Base-by-base conservation (phyloP, 2,113 vertebrate genomes). In the Calidris pygmaea region DNA sequence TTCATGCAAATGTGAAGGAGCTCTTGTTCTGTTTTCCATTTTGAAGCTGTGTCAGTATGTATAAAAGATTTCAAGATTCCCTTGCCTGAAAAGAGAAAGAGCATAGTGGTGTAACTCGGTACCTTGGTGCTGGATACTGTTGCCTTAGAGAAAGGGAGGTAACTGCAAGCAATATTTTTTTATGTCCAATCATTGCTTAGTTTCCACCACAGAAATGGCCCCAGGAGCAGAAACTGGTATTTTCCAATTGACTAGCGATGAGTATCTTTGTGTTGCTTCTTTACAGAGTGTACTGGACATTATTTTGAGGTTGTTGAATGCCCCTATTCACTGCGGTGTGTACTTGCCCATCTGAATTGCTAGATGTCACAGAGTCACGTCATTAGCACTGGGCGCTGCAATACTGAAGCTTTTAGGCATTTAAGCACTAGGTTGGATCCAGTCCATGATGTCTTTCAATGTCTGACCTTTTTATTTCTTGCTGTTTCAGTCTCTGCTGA, bases 391-490 rank as follows among this genome's bases (percentile, higher is more conserved):
- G 60, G 23, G 2, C 56, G 23, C 58, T 86, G 65, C 24, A 74
- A 26, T 56, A 35, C 35, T 68, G 27, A 91, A 68, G 32, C 20
- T 75, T 95, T 77, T 71, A 85, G 35, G 14, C 66, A 60, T 60
- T 76, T 91, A 60, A 72, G 13, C 8, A 5, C 74, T 82, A 89
- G 34, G 75, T 20, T 72, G 26, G 53, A 72, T 39, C 37, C 45
- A 71, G 37, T 30, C 56, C 30, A 27, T 83, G 75, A 90, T 78
- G 59, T 71, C 71, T 97, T 96, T 93, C 41, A 52, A 9, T 56
- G 30, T 75, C 27, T 37, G 82, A 86, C 30, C 24, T 84, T 93
- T 96, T 93, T 77, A 48, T 85, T 95, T 96, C 32, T 88, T 89
- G 52, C 68, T 87, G 50, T 58, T 90, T 96, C 29, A 48, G 14